Base-by-base conservation (phyloP, 1,140 invertebrate genomes). In the Bombus superbus region DNA sequence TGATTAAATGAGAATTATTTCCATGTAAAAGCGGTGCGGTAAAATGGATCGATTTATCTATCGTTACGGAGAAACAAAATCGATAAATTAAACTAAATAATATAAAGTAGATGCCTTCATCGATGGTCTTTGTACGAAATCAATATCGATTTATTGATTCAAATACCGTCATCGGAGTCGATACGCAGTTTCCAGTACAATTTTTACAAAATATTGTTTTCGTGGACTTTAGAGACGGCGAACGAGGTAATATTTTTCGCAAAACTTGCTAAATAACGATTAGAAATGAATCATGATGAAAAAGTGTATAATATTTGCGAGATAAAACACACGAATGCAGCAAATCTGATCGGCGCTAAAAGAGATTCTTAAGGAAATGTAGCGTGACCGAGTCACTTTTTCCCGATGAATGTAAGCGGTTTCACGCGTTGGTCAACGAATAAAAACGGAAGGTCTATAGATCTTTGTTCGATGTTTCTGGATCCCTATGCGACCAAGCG, bases 331-430 rank as follows among this genome's bases (percentile, higher is more conserved):
- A 78, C 10, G 40, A 28, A 25, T 64, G 10, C 6, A 9, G 13
- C 18, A 32, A 9, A 11, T 32, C 62, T 11, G 32, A 66, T 22
- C 59, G n/a, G 28, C 6, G 25, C 18, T 35, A 47, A 47, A 44
- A 80, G 42, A 69, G 64, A 53, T 69, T 80, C 32, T 4, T 25
- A 38, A 69, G 44, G 42, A 25, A 69, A 80, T 80, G 13, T 80
- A 42, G 77, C 77, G 64, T 80, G 44, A 69, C 77, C 32, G 42
- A 42, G 42, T 69, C 22, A 69, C 47, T 80, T 80, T 80, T 80
- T 80, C 22, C 11, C 18, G 76, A 35, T 15, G n/a, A 68, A 47
- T 53, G 42, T n/a, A 69, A 35, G 77, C n/a, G 64, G 64, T 79
- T 80, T 80, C 77, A 69, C 77, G 64, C 77, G 44, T 35, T 22